phyloP scores from a whole-genome alignment of 2,797 vertebrate genomes.

The Gobio occitaniae region DNA sequence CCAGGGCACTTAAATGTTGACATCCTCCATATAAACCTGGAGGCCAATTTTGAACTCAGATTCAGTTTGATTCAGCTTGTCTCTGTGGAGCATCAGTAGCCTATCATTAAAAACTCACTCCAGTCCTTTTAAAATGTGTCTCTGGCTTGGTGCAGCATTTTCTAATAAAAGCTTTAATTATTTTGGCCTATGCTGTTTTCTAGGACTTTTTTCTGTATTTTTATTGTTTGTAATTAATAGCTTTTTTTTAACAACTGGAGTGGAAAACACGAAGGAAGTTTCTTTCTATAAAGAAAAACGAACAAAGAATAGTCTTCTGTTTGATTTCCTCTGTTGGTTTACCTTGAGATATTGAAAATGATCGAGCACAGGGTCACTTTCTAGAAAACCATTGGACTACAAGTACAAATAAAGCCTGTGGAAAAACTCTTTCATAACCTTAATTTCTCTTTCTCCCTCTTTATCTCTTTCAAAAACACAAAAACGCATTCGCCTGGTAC shows the following conservation, averaged over 20 bases:
- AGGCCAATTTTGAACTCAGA: constrained; percentile 48
- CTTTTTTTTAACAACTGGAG: constrained; percentile 29
- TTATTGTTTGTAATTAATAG: constrained; percentile 7
- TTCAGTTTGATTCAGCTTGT: constrained; percentile 23
- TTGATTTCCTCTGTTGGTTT: constrained; percentile 43
- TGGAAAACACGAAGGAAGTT: constrained; percentile 18
- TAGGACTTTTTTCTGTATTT: not conserved
- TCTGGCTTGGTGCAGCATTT: constrained; percentile 44
- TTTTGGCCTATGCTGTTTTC: not conserved
- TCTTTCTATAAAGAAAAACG: constrained; percentile 43
- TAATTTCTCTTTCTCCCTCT: constrained; percentile 44
- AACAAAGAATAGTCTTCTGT: constrained; percentile 46
- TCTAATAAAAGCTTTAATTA: constrained; percentile 41
- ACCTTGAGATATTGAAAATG: constrained; percentile 56
- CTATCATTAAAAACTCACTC: constrained; percentile 60
- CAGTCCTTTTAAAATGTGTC: constrained; percentile 50
- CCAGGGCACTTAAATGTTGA: constrained; percentile 45
- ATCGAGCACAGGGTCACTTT: constrained; percentile 36
- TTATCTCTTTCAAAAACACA: constrained; percentile 30
- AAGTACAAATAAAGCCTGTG: constrained; percentile 37
- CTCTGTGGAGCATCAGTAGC: constrained; percentile 50
- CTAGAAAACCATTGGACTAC: constrained; percentile 23
- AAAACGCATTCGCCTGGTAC: constrained; percentile 19
- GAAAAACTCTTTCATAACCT: constrained; percentile 40
- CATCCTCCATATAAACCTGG: constrained; percentile 48